A percentile compares a stretch with the other conserved stretches of the same genome.
phyloP scores from a whole-genome alignment of 2,113 vertebrate species.

The Octodon degus region DNA sequence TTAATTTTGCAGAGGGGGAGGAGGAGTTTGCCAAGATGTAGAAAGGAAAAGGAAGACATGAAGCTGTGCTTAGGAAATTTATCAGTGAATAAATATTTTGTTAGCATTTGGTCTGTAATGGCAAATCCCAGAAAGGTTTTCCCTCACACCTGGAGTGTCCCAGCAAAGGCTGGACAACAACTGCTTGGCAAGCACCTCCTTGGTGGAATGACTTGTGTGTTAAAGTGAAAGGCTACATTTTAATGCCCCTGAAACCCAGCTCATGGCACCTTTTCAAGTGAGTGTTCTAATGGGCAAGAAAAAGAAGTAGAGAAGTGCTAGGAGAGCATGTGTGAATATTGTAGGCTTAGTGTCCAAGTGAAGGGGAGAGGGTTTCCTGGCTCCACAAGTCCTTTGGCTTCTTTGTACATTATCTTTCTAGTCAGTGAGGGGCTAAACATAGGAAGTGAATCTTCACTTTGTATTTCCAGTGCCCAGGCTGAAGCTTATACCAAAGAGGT shows the following conservation, averaged over 20 bases:
- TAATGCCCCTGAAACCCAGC: not conserved
- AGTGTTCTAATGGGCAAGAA: not conserved
- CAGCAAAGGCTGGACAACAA: not conserved
- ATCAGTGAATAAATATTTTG: not conserved
- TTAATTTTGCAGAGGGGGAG: not conserved
- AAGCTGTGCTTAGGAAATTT: not conserved
- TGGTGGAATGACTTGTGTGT: not conserved
- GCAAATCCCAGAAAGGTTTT: not conserved
- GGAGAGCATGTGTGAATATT: not conserved
- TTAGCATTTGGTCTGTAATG: not conserved
- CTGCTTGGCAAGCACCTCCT: not conserved
- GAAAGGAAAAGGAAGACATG: not conserved
- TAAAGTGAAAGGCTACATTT: not conserved
- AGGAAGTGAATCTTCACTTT: not conserved
- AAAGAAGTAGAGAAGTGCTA: not conserved
- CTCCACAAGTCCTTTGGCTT: not conserved
- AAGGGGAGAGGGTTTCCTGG: not conserved
- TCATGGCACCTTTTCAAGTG: not conserved
- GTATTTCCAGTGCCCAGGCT: constrained; percentile 5
- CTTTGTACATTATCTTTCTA: not conserved
- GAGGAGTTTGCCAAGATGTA: not conserved
- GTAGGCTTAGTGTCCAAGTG: not conserved
- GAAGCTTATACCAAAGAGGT: not conserved
- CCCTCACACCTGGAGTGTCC: not conserved
- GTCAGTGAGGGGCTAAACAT: not conserved